Evolutionary conservation across 2,888 invertebrate species (phyloP), one percentile per base, ranked within the genome.

Genomic region (Parascotia fuliginaria): DNA sequence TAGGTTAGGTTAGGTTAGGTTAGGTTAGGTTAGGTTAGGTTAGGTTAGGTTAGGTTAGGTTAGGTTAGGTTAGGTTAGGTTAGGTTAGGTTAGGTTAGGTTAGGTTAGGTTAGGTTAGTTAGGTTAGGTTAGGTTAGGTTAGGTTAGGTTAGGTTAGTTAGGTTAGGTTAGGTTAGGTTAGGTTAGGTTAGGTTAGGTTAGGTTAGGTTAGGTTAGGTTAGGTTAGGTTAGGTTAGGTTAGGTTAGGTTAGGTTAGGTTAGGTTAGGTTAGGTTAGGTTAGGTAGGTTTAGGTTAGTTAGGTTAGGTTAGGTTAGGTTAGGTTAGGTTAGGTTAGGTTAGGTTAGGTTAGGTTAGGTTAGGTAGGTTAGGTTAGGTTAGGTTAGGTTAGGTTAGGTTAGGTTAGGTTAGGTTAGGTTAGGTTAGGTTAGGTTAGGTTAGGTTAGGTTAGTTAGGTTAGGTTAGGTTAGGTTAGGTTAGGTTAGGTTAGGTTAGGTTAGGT

Each of bases 171-270:
- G 46, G 52, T 46, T 52, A 52, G 52, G 52, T 52, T 52, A 46
- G 52, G 52, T 52, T 52, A 52, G 52, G 52, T 52, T 52, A 52
- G 52, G 42, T 42, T 56, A 52, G 56, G 56, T 56, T 56, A 52
- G 56, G 56, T 51, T 58, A 54, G 58, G 58, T 58, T 54, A 48
- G 51, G 58, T 54, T 54, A 44, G 51, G 58, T 51, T 51, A 43
- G 51, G 51, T 56, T 56, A 47, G 56, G 56, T 52, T 52, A 44
- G 56, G 51, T 52, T 56, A 51, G 56, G 56, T 56, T 56, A 51
- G 56, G 56, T 56, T 56, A 56, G 51, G 56, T 51, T 51, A 47
- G 56, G 56, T 48, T 52, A 48, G 48, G 51, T 52, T 47, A 34
- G 34, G 42, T 33, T 42, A 42, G 42, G 42, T 42, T 48, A 57